These are phyloP conservation scores for Piaya cayana DNA, from an alignment of 2,113 vertebrate genomes.

Conservation along the genomic window DNA sequence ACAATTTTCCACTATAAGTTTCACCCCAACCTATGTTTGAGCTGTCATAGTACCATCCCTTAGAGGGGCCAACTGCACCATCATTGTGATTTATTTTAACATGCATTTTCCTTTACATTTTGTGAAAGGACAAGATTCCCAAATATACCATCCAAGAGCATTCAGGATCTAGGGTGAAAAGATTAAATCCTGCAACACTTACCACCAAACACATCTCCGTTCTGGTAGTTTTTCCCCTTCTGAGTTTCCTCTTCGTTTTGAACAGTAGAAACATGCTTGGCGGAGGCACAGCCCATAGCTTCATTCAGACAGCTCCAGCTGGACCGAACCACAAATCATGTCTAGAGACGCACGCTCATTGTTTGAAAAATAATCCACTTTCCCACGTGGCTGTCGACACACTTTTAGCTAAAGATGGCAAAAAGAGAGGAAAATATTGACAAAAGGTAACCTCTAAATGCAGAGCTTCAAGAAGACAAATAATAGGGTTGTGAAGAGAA, in stretches of 20 bases:
- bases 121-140: background rate
- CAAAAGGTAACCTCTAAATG: background rate
- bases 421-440: background rate
- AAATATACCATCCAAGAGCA: background rate
- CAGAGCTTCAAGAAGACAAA: background rate
- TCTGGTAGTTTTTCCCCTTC: conserved; percentile 96
- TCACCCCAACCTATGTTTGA: background rate
- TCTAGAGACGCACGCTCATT: conserved; percentile 74
- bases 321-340: conserved; percentile 84
- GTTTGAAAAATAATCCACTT: conserved; percentile 57
- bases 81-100: background rate
- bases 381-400: background rate
- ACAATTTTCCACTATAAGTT: background rate
- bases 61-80: background rate
- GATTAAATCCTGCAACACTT: conserved; percentile 57
- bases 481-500: background rate
- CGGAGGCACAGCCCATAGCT: conserved; percentile 99
- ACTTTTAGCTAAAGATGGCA: conserved; percentile 50
- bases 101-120: background rate
- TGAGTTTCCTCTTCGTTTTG: conserved; percentile 96
- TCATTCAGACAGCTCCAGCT: conserved; percentile 88
- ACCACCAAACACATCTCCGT: conserved; percentile 97
- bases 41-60: background rate
- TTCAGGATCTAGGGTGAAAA: fast-evolving
- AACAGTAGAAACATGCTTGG: conserved; percentile 99